Percentiles rank a stretch among this genome's conserved stretches.
These are phyloP conservation scores for Diadema setosum DNA, from an alignment of 35 echinoderm and acorn worm genomes.

Conservation along the genomic window DNA sequence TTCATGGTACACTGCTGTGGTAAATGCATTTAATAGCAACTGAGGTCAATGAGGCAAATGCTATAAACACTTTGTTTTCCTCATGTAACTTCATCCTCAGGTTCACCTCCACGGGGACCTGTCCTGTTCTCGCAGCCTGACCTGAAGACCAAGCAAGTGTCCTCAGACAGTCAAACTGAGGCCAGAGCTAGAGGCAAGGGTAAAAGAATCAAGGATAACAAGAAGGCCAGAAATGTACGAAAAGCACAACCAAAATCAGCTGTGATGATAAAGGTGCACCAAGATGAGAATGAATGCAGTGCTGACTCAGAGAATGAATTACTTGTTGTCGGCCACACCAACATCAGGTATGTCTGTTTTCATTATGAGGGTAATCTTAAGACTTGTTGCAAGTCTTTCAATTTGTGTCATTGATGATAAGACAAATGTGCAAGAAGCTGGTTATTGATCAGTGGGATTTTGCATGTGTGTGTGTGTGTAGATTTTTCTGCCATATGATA, in stretches of 20 bases:
- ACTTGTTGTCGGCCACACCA: neutral
- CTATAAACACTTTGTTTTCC: no score
- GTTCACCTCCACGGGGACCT: conserved; percentile 83
- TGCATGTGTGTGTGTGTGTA: no score
- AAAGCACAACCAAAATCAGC: neutral
- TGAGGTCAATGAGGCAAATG: no score
- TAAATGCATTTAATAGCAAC: no score
- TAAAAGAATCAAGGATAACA: neutral
- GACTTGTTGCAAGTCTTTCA: no score
- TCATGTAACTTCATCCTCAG: no score
- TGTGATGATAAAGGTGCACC: neutral
- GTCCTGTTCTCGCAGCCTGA: conserved; percentile 58
- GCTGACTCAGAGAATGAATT: neutral
- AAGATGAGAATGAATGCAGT: neutral
- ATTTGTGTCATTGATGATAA: no score
- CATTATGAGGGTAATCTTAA: neutral
- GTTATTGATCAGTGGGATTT: no score
- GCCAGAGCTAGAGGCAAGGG: neutral
- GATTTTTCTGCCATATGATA: no score
- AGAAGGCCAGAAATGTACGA: neutral
- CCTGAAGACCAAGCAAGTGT: neutral
- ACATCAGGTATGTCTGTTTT: neutral
- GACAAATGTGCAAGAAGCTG: no score
- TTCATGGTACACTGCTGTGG: no score
- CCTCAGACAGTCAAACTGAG: neutral